Base-by-base conservation (phyloP, 2,113 vertebrate genomes). In the Cavia aperea region DNA sequence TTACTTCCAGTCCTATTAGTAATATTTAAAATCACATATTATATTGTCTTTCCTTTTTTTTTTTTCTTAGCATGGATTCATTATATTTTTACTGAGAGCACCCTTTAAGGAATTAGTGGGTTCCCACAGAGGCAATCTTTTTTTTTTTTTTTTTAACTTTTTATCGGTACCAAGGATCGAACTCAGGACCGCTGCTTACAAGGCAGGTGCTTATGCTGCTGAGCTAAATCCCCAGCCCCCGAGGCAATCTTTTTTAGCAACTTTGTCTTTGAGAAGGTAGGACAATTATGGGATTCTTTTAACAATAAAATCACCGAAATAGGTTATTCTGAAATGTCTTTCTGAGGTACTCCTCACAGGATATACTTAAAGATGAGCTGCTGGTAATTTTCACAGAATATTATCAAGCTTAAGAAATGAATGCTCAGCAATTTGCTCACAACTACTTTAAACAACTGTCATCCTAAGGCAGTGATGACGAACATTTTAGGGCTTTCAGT, bases 1-100 rank as follows among this genome's bases (percentile, higher is more conserved):
- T 92, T 93, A 95, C 58, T 95, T 95, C 65, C 11, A 91, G 88
- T 93, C 84, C 49, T 86, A 94, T 95, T 92, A 95, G 68, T 89
- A 92, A 86, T 92, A 92, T 91, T 91, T 92, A 85, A 96, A 95
- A 93, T 94, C 0, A 0, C 72, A 94, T 39, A 83, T 36, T 73
- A 36, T 66, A 66, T 78, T 90, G 31, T 62, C 46, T 90, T 83
- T 43, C 70, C 94, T 51, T 51, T 51, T 39, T 65, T 18, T 54
- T 68, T 68, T 93, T 88, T 58, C 54, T 33, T 39, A 78, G 63
- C 68, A 86, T 83, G 82, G 21, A 88, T 88, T 94, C 21, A 81
- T 56, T 83, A 31, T 19, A 70, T 46, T 58, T 49, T 92, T 68
- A 87, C 87, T 68, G 46, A 90, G 87, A 58, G 24, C 7, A 58